Evolutionary conservation across 2,113 vertebrate species (phyloP).

Genomic region (Tangachromis dhanisi): DNA sequence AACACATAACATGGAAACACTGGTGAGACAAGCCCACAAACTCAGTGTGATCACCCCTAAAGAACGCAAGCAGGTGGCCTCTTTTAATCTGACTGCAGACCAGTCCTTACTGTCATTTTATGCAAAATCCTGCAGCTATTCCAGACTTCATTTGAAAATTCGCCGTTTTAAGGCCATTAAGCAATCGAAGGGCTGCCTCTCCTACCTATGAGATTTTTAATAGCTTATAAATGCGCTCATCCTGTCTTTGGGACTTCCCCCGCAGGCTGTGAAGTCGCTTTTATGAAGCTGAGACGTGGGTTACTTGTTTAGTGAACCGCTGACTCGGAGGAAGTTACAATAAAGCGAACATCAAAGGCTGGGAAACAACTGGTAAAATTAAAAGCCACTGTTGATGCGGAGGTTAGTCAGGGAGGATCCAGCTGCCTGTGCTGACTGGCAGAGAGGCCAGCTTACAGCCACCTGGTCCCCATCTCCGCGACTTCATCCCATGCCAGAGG

Average conservation of each 20-base stretch:
- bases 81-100: background rate
- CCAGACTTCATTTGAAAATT: background rate
- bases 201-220: background rate
- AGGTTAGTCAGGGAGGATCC: slow-evolving; percentile 64
- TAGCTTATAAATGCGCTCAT: background rate
- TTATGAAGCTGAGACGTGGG: slow-evolving; percentile 34
- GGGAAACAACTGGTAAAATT: slow-evolving; percentile 45
- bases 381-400: slow-evolving; percentile 54
- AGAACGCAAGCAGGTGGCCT: background rate
- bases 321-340: slow-evolving; percentile 53
- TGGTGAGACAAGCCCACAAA: slow-evolving; percentile 2
- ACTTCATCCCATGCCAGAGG: slow-evolving; percentile 51
- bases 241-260: slow-evolving; percentile 10
- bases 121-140: background rate
- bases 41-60: background rate
- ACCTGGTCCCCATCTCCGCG: slow-evolving; percentile 63
- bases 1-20: slow-evolving; percentile 11
- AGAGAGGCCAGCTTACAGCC: slow-evolving; percentile 21
- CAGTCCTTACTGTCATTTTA: background rate
- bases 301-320: slow-evolving; percentile 2
- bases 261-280: slow-evolving; percentile 4
- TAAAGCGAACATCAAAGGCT: slow-evolving; percentile 47
- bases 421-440: slow-evolving; percentile 51
- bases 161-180: background rate
- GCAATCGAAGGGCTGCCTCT: background rate